These are phyloP conservation scores for Sinhomidia bicolor DNA, from an alignment of 2,888 invertebrate species.

Conservation along the genomic window DNA sequence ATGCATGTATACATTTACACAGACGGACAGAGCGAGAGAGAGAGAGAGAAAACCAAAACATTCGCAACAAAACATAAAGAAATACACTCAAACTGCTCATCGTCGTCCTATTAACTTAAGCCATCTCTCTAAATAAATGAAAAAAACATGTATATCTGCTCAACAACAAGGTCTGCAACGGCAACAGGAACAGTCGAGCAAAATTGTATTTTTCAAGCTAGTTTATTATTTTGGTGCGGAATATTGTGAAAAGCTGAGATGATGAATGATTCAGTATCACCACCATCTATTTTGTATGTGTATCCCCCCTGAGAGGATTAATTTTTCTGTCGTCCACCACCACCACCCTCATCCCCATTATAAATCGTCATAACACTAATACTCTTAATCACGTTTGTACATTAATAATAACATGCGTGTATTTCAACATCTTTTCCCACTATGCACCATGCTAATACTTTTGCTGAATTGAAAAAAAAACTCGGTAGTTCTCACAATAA, in stretches of 20 bases:
- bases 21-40: neutral
- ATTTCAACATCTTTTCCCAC: neutral
- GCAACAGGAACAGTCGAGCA: no score
- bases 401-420: no score
- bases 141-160: no score
- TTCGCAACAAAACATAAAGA: no score
- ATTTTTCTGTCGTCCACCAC: constrained; percentile 19
- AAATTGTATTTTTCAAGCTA: constrained; percentile 44
- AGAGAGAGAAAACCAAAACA: neutral
- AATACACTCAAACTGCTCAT: neutral
- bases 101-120: neutral
- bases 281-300: neutral
- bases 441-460: neutral
- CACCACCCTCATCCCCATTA: neutral
- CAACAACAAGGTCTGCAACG: no score
- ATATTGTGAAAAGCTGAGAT: constrained; percentile 18
- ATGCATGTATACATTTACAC: neutral
- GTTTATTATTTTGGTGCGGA: constrained; percentile 5
- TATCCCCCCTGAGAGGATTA: constrained; percentile 47
- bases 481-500: no score
- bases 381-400: constrained; percentile 38
- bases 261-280: constrained; percentile 43
- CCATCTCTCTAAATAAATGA: no score
- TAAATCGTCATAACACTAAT: constrained; percentile 24
- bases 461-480: no score